phyloP scores from a whole-genome alignment of 2,113 vertebrate genomes.

The Phodopus roborovskii region DNA sequence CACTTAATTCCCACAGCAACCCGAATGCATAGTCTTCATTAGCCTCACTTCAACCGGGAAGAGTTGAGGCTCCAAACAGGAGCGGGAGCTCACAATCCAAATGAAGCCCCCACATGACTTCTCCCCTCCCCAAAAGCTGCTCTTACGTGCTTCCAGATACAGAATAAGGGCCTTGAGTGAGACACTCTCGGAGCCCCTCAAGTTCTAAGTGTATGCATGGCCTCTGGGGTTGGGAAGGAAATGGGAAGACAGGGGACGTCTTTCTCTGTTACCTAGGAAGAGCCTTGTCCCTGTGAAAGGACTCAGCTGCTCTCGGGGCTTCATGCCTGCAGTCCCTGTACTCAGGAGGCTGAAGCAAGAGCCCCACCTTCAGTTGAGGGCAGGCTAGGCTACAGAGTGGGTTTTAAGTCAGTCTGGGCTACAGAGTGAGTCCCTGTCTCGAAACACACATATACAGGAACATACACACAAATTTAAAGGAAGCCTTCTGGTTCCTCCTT shows the following conservation, averaged over 20 bases:
- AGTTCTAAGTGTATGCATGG: background rate
- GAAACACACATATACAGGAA: background rate
- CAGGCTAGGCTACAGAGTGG: background rate
- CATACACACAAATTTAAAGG: background rate
- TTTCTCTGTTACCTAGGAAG: background rate
- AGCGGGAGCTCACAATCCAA: background rate
- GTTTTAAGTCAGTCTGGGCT: background rate
- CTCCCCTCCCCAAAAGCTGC: background rate
- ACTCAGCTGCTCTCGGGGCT: background rate
- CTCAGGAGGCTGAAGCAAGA: background rate
- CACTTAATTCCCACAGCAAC: background rate
- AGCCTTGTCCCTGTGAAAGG: background rate
- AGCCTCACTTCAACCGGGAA: background rate
- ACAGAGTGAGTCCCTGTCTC: background rate
- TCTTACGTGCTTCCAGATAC: conserved; percentile 21
- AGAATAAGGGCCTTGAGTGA: background rate
- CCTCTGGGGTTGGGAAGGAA: background rate
- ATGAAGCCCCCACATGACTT: background rate
- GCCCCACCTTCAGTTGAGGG: background rate
- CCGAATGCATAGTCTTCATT: no score
- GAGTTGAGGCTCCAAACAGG: background rate
- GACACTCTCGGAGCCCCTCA: background rate
- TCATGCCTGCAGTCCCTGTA: background rate
- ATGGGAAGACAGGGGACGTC: background rate
- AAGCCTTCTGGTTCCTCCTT: background rate